Evolutionary conservation across 2,888 invertebrate species (phyloP).

Genomic region (Sphaerophoria rueppellii): DNA sequence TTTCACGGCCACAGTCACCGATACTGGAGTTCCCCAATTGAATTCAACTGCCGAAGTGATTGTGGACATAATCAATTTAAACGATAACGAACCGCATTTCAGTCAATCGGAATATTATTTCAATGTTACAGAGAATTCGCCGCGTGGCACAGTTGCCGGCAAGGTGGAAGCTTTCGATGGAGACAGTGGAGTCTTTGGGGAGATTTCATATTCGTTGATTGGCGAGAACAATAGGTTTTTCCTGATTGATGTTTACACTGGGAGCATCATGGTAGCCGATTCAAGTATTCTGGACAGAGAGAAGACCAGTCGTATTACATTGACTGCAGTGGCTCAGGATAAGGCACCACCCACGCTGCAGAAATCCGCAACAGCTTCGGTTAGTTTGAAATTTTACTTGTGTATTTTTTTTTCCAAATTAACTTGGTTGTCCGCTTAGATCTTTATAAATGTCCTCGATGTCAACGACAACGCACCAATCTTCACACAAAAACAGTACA

Average conservation of each 20-base stretch:
- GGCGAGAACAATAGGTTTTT: constrained; percentile 90
- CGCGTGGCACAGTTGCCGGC: constrained; percentile 87
- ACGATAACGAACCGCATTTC: constrained; percentile 94
- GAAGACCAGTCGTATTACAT: constrained; percentile 86
- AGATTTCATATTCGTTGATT: constrained; percentile 89
- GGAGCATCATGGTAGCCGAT: constrained; percentile 89
- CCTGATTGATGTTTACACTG: constrained; percentile 87
- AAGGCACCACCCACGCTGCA: constrained; percentile 88
- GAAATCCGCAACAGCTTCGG: constrained; percentile 89
- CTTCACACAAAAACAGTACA: constrained; percentile 90
- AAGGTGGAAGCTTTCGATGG: constrained; percentile 89
- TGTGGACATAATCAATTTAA: constrained; percentile 91
- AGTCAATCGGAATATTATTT: constrained; percentile 87
- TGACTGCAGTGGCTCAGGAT: constrained; percentile 92
- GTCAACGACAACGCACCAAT: constrained; percentile 94
- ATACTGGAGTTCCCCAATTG: constrained; percentile 93
- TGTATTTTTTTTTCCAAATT: background rate
- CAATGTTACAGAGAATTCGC: constrained; percentile 89
- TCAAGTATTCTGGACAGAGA: constrained; percentile 91
- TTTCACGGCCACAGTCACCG: constrained; percentile 91
- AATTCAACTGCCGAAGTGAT: constrained; percentile 90
- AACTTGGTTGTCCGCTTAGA: constrained; percentile 80
- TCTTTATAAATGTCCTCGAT: constrained; percentile 90
- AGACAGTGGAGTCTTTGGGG: constrained; percentile 91
- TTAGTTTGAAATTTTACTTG: constrained; percentile 78